These are phyloP conservation scores for Elephantulus edwardii DNA, from an alignment of 2,113 vertebrate species.

Conservation along the genomic window DNA sequence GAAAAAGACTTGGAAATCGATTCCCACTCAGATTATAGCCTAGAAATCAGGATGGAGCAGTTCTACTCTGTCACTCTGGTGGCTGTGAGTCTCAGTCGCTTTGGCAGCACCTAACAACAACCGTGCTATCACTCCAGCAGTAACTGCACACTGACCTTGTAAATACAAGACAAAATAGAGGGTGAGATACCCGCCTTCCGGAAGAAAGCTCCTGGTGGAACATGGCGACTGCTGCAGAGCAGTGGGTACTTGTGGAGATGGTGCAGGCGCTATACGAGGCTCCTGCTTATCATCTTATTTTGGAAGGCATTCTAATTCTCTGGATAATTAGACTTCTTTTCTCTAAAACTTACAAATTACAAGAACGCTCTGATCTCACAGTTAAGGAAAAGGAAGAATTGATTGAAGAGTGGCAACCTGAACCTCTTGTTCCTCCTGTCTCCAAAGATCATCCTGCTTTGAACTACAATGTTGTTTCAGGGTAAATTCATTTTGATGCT, in stretches of 20 bases:
- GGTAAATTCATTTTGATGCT: too few relatives aligned
- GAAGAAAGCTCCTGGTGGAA: too few relatives aligned
- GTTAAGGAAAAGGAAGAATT: constrained; percentile 98
- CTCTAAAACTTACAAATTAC: constrained; percentile 98
- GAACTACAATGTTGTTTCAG: constrained; percentile 93
- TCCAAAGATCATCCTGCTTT: constrained; percentile 92
- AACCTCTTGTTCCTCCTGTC: constrained; percentile 91
- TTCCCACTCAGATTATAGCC: not conserved
- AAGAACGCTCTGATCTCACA: constrained; percentile 95
- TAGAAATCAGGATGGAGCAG: not conserved
- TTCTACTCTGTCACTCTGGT: not conserved
- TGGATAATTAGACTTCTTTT: constrained; percentile 98
- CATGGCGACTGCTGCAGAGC: too few relatives aligned
- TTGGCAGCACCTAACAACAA: too few relatives aligned
- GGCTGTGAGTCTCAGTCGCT: too few relatives aligned
- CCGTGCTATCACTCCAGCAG: too few relatives aligned
- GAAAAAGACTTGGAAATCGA: not conserved
- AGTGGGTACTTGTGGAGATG: too few relatives aligned
- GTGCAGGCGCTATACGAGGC: constrained; percentile 83
- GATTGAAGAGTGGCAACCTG: constrained; percentile 99
- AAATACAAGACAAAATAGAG: too few relatives aligned
- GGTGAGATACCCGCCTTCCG: too few relatives aligned
- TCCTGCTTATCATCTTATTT: constrained; percentile 96
- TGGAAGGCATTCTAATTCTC: constrained; percentile 97
- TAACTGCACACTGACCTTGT: too few relatives aligned